phyloP scores from a whole-genome alignment of 2,888 invertebrate genomes.

The Auanema freiburgensis region DNA sequence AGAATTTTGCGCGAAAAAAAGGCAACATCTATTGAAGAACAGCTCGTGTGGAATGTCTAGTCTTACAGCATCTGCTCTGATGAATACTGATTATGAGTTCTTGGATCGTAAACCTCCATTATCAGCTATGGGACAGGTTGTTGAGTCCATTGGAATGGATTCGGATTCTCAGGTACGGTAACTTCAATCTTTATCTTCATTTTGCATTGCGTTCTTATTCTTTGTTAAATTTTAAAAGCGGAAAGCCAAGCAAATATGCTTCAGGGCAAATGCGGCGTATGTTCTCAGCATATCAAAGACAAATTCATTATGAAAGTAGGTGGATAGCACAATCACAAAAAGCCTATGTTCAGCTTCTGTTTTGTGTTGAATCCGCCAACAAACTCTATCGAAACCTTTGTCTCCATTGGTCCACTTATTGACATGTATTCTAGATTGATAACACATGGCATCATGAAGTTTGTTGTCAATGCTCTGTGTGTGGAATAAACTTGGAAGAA shows the following conservation, averaged over 20 bases:
- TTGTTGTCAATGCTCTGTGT: slow-evolving; percentile 95
- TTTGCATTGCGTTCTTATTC: neutral
- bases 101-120: slow-evolving; percentile 31
- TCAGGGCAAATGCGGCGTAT: neutral
- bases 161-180: slow-evolving; percentile 14
- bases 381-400: neutral
- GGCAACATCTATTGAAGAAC: no score
- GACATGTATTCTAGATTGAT: slow-evolving; percentile 31
- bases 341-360: no score
- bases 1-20: no score
- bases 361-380: no score
- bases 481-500: slow-evolving; percentile 86
- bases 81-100: no score
- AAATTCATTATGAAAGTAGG: neutral
- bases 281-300: no score
- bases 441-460: slow-evolving; percentile 81
- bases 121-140: slow-evolving; percentile 50
- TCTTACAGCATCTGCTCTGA: no score
- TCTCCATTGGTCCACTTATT: neutral
- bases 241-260: neutral
- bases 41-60: no score
- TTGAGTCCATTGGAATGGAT: slow-evolving; percentile 51
- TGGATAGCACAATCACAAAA: neutral
- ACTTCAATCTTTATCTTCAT: neutral
- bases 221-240: neutral